Percentiles rank a stretch among this genome's conserved stretches.
Evolutionary conservation across 1,140 invertebrate species (phyloP).

Genomic region (Sweltsa coloradensis): DNA sequence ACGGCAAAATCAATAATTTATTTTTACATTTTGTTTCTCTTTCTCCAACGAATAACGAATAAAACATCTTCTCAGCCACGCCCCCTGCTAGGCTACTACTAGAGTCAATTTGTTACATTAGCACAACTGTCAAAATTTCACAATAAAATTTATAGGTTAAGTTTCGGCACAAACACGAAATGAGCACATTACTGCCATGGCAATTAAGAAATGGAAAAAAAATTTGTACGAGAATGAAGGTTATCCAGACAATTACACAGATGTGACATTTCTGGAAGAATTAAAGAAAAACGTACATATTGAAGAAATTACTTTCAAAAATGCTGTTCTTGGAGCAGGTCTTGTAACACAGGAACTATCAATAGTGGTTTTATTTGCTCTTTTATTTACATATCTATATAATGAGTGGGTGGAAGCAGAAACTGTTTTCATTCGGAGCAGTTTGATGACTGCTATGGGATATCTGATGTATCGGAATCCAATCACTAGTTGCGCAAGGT

Average conservation of each 20-base stretch:
- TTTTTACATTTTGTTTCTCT: too few species aligned
- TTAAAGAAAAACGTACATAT: constrained; percentile 72
- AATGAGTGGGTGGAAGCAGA: constrained; percentile 49
- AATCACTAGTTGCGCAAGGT: constrained; percentile 19
- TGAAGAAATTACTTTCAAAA: constrained; percentile 47
- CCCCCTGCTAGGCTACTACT: too few species aligned
- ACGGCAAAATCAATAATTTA: too few species aligned
- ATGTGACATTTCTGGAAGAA: constrained; percentile 71
- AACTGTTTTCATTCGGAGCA: constrained; percentile 40
- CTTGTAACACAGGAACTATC: constrained; percentile 62
- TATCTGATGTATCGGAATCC: constrained; percentile 39
- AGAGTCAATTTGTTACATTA: too few species aligned
- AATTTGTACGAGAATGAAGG: constrained; percentile 78
- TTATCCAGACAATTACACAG: constrained; percentile 86
- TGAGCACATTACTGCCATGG: too few species aligned
- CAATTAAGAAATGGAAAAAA: constrained; percentile 60
- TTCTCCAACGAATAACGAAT: too few species aligned
- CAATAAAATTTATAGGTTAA: too few species aligned
- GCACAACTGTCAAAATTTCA: too few species aligned
- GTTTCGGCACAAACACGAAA: too few species aligned
- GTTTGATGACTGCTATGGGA: constrained; percentile 39
- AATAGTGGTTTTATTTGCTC: constrained; percentile 58
- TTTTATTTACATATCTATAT: constrained; percentile 61
- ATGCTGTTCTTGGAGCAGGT: constrained; percentile 59
- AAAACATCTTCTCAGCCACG: too few species aligned